Evolutionary conservation across 2,888 invertebrate species (phyloP), one percentile per base, ranked within the genome.

Genomic region (Drosophila fungiperda): DNA sequence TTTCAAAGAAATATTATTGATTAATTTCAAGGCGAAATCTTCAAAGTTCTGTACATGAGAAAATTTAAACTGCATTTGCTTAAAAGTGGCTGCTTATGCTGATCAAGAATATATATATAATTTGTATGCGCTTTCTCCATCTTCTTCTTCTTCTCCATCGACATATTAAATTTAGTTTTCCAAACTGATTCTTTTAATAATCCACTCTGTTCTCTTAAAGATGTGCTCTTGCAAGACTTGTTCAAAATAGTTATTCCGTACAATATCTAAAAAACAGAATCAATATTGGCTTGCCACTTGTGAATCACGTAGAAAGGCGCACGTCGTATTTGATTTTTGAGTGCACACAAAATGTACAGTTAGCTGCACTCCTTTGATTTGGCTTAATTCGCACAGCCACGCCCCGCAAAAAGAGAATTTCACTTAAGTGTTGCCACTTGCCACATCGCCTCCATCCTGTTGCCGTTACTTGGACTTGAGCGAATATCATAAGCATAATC

Each of bases 401-500:
- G 68, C 78, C 78, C 26, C 29, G 29, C 36, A 52, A 12, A 23
- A 17, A 20, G 48, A n/a, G 55, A 73, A 58, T 78, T 76, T 76
- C 76, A 69, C 69, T 73, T 57, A 66, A 57, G 53, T 49, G 35
- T 50, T 54, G 49, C 64, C 68, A 58, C 57, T 50, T 68, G 68
- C 38, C 12, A 29, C 53, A 15, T 3, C 38, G n/a, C 7, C 38
- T 20, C n/a, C 55, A 3, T 17, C 38, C 23, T 9, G 29, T 35
- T 36, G 48, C 59, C 20, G 33, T 45, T 58, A 33, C 32, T 20
- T 12, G 42, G 58, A 20, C 68, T 45, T 15, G 36, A 6, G 57
- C 57, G 36, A 66, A 53, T 71, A 76, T 76, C 76, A 67, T 63
- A 42, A 53, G 70, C 76, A 53, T 53, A 63, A 73, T 68, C 78